These are phyloP conservation scores for Vireo altiloquus DNA, from an alignment of 2,113 vertebrate species.

Conservation along the genomic window DNA sequence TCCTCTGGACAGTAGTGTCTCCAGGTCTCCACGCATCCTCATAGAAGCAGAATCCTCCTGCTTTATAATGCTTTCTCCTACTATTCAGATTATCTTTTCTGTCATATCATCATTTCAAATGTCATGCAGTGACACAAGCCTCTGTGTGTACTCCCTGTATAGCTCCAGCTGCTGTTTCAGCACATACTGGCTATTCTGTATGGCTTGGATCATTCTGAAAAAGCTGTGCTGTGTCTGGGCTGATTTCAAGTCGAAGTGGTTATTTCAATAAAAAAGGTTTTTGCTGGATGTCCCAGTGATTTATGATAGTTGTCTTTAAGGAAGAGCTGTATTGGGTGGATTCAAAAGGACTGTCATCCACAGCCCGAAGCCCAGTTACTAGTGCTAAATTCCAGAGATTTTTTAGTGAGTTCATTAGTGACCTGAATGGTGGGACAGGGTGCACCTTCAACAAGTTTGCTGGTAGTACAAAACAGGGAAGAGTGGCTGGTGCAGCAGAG, in stretches of 20 bases:
- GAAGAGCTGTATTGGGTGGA: background rate
- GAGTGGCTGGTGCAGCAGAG: background rate
- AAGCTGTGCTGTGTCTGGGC: background rate
- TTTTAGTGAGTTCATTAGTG: background rate
- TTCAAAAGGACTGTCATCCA: background rate
- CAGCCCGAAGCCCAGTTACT: background rate
- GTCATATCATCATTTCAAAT: accelerated
- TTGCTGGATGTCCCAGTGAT: background rate
- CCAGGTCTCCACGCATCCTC: background rate
- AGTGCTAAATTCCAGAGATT: background rate
- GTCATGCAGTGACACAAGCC: background rate
- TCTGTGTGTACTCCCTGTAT: background rate
- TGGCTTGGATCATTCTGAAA: background rate
- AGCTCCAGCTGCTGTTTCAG: background rate
- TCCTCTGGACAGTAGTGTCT: background rate
- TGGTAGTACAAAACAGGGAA: background rate
- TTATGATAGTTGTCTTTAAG: background rate
- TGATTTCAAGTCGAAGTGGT: background rate
- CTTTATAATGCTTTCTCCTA: background rate
- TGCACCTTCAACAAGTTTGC: background rate
- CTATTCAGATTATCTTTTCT: background rate
- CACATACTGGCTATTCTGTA: background rate
- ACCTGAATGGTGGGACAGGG: background rate
- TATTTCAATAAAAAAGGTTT: background rate
- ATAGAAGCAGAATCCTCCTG: background rate